These are phyloP conservation scores for Mantis religiosa DNA, from an alignment of 2,888 invertebrate species.

Conservation along the genomic window DNA sequence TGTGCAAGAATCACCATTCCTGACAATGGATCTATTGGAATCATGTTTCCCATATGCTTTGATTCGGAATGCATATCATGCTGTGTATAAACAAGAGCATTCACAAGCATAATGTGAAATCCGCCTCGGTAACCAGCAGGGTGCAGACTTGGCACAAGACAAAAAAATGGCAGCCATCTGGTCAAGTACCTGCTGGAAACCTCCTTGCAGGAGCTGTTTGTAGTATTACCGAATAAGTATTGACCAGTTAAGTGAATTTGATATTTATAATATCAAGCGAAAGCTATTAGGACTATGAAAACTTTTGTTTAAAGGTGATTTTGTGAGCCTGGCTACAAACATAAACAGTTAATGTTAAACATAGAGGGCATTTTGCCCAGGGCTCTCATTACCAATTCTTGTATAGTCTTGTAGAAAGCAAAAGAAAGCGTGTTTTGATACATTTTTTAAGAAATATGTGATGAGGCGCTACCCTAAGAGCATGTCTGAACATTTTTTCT, in stretches of 20 bases:
- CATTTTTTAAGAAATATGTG: not conserved
- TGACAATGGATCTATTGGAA: slow-evolving; percentile 97
- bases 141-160: not conserved
- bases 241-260: not conserved
- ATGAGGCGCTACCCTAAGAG: not conserved
- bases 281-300: not conserved
- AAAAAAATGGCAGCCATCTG: not conserved
- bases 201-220: not conserved
- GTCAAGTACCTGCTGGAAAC: not conserved
- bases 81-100: slow-evolving; percentile 87
- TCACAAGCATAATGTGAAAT: slow-evolving; percentile 42
- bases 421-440: not conserved
- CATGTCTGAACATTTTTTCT: not conserved
- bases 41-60: slow-evolving; percentile 98
- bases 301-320: not conserved
- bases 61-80: slow-evolving; percentile 96
- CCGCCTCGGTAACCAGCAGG: not conserved
- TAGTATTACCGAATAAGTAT: not conserved
- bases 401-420: not conserved
- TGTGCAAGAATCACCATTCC: slow-evolving; percentile 95
- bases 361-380: too few species aligned
- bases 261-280: not conserved
- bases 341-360: not conserved
- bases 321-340: not conserved
- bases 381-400: not conserved